These are phyloP conservation scores for Leptinotarsa haldemani DNA, from an alignment of 2,888 invertebrate genomes.

Conservation along the genomic window DNA sequence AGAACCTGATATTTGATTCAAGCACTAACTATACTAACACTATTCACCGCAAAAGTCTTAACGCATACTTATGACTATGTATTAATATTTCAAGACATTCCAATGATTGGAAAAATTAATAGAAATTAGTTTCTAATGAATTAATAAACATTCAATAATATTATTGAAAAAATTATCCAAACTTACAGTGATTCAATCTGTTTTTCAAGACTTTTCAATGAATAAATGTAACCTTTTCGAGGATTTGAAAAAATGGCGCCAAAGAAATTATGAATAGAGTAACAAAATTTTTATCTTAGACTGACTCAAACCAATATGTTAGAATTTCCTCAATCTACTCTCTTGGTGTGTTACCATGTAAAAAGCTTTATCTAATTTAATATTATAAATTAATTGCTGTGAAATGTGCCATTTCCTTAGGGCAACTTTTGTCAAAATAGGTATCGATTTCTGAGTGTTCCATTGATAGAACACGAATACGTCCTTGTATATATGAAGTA, in stretches of 20 bases:
- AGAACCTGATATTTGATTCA: too few relatives aligned
- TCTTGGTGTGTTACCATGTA: conserved; percentile 26
- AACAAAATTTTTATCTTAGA: not conserved
- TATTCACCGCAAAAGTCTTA: too few relatives aligned
- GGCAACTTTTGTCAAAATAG: conserved; percentile 39
- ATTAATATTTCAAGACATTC: too few relatives aligned
- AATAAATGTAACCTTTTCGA: too few relatives aligned
- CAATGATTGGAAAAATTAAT: too few relatives aligned
- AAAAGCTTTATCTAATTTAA: conserved; percentile 38
- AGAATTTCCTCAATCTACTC: not conserved
- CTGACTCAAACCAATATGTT: not conserved
- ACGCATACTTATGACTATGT: too few relatives aligned
- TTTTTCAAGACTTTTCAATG: too few relatives aligned
- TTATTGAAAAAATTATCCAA: too few relatives aligned
- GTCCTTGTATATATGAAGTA: conserved; percentile 52
- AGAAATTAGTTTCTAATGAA: too few relatives aligned
- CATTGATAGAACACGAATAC: conserved; percentile 34
- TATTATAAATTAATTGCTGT: conserved; percentile 60
- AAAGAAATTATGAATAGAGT: not conserved
- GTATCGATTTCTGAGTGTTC: conserved; percentile 33
- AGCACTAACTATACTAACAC: too few relatives aligned
- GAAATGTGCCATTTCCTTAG: conserved; percentile 64
- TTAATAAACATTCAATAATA: too few relatives aligned
- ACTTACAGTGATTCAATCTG: too few relatives aligned
- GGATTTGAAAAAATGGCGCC: not conserved